Evolutionary conservation across 2,797 vertebrate species (phyloP).

Genomic region (Cottoperca gobio): DNA sequence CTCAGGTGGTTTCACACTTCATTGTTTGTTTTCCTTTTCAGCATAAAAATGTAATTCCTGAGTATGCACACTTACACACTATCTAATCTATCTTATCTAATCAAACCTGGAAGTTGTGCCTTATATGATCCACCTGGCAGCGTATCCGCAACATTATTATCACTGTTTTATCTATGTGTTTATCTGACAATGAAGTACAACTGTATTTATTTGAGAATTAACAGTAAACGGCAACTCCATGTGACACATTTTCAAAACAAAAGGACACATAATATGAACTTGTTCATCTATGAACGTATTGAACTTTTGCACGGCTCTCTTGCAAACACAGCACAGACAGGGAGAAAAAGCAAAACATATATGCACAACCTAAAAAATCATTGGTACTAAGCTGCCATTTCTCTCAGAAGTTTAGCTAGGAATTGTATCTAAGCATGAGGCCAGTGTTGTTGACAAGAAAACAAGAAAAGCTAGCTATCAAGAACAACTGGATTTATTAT

Average conservation of each 20-base stretch:
- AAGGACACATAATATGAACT: neutral
- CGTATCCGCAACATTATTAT: neutral
- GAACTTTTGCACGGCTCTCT: neutral
- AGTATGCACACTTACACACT: neutral
- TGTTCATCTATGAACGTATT: neutral
- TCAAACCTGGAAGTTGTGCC: neutral
- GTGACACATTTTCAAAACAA: neutral
- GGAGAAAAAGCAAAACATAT: too few relatives aligned
- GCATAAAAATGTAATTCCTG: neutral
- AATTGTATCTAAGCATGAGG: too few relatives aligned
- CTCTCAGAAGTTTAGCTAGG: too few relatives aligned
- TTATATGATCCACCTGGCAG: neutral
- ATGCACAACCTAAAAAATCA: too few relatives aligned
- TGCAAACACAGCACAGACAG: too few relatives aligned
- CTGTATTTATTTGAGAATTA: neutral
- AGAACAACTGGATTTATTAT: too few relatives aligned
- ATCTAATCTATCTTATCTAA: too few relatives aligned
- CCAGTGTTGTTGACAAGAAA: too few relatives aligned
- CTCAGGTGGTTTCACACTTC: neutral
- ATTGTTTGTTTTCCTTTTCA: neutral
- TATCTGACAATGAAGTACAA: conserved; percentile 3
- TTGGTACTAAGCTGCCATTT: too few relatives aligned
- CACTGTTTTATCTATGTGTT: neutral
- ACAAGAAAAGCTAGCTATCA: too few relatives aligned
- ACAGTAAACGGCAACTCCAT: neutral